Base-by-base conservation (phyloP, 2,888 invertebrate species). In the Pemphredon lugubris region DNA sequence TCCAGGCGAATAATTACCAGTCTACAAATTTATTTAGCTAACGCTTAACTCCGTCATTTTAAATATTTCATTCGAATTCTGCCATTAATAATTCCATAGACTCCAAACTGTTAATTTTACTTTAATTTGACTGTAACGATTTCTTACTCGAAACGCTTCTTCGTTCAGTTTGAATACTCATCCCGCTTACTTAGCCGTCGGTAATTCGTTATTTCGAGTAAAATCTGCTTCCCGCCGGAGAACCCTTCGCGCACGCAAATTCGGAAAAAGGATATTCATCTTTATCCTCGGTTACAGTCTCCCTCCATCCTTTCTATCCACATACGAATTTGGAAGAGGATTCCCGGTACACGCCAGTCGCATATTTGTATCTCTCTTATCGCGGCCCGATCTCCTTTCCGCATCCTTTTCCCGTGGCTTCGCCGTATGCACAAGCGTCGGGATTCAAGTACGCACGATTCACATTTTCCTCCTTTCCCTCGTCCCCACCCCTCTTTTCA, bases 351-450 rank as follows among this genome's bases (percentile, higher is more conserved):
- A 20, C 18, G 40, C 26, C 47, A 63, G 40, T 45, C 21, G 57
- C 67, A 68, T 66, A 68, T 68, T 68, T 66, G 50, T 54, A 23
- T 57, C 23, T 30, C 51, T 51, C 67, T 51, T 39, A 45, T 45
- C 11, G 18, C 18, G 23, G 42, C 57, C 47, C 48, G 45, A 42
- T 66, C 51, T 57, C 55, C 40, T 54, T 68, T 37, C 11, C 7
- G 18, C 37, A 2, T 34, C n/a, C n/a, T 55, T 42, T 26, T 32
- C 18, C 13, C 39, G 26, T 14, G 26, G 13, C 11, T 40, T 32
- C 47, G 9, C 30, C 30, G 48, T 32, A 26, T 26, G 47, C 59
- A 26, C 2, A 23, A 34, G 14, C 20, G 16, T 20, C n/a, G n/a
- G 40, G 48, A 48, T 47, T 7, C 40, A 32, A 9, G 51, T 40